phyloP scores from a whole-genome alignment of 2,888 invertebrate species.

The Rosalia funebris region DNA sequence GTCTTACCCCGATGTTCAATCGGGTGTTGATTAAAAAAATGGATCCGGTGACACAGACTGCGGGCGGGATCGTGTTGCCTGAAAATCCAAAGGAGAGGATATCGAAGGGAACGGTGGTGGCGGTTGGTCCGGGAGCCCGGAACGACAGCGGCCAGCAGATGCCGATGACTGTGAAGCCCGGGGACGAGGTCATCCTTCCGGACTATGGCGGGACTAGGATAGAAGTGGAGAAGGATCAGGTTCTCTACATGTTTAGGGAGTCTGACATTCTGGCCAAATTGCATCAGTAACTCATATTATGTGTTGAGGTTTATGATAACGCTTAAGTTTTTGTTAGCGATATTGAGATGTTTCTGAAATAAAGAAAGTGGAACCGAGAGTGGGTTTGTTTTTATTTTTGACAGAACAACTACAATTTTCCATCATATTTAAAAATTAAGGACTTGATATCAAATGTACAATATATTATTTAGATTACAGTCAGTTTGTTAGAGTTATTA shows the following conservation, averaged over 20 bases:
- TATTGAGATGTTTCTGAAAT: too few relatives aligned
- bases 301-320: too few relatives aligned
- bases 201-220: conserved; percentile 98
- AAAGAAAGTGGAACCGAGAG: too few relatives aligned
- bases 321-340: too few relatives aligned
- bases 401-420: too few relatives aligned
- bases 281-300: too few relatives aligned
- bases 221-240: conserved; percentile 83
- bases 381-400: too few relatives aligned
- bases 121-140: conserved; percentile 52
- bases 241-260: conserved; percentile 92
- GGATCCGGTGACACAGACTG: conserved; percentile 45
- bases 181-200: conserved; percentile 92
- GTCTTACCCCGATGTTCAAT: conserved; percentile 49
- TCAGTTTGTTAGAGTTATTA: too few relatives aligned
- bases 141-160: conserved; percentile 78
- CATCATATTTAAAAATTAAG: too few relatives aligned
- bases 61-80: conserved; percentile 53
- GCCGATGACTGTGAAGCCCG: conserved; percentile 82
- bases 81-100: conserved; percentile 36
- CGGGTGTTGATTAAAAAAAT: conserved; percentile 50
- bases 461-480: too few relatives aligned
- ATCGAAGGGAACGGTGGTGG: conserved; percentile 49
- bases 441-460: too few relatives aligned
- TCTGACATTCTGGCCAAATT: conserved; percentile 93